A percentile compares a stretch with the other conserved stretches of the same genome.
Evolutionary conservation across 2,113 vertebrate genomes (phyloP).

Genomic region (Meriones unguiculatus): DNA sequence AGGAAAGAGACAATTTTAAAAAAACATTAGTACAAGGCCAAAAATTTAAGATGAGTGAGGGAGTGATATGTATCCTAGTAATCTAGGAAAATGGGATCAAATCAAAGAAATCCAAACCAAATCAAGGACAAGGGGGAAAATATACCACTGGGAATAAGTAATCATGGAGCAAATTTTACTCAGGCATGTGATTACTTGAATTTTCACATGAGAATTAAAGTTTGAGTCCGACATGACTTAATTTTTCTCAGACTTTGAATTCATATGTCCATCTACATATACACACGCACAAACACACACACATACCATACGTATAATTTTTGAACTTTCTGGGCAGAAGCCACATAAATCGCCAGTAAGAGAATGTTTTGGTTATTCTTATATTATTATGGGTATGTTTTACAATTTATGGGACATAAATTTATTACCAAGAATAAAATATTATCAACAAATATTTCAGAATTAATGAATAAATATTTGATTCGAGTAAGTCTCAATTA

Average conservation of each 20-base stretch:
- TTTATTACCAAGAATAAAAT: background rate
- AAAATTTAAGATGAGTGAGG: slow-evolving; percentile 1
- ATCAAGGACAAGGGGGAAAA: background rate
- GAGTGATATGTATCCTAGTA: background rate
- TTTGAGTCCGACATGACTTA: background rate
- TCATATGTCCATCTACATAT: background rate
- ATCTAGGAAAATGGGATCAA: background rate
- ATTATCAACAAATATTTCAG: background rate
- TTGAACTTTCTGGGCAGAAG: background rate
- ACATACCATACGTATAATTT: background rate
- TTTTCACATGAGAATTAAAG: background rate
- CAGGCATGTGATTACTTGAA: background rate
- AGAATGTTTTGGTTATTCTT: background rate
- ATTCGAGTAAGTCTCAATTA: background rate
- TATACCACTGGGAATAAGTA: background rate
- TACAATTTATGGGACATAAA: background rate
- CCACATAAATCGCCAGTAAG: background rate
- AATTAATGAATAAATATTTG: background rate
- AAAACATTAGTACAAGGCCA: background rate
- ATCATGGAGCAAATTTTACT: background rate
- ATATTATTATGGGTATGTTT: background rate
- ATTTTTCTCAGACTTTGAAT: background rate
- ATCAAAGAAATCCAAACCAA: background rate
- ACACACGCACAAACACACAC: background rate
- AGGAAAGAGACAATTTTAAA: background rate